Base-by-base conservation (phyloP, 2,888 invertebrate genomes). In the Dynastes tityus region DNA sequence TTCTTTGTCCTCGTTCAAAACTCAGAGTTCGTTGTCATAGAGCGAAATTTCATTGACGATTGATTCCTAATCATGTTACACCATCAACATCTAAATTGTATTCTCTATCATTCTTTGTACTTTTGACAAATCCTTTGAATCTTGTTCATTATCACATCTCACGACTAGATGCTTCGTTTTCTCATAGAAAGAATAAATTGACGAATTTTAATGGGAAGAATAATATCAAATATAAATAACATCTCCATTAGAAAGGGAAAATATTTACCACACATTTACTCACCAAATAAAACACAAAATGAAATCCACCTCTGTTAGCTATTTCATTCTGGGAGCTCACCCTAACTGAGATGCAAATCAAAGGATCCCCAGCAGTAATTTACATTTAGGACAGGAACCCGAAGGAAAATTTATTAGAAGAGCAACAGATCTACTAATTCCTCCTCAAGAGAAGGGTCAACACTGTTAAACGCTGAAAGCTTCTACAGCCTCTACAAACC, bases 391-490 rank as follows among this genome's bases (percentile, higher is more conserved):
- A 49, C 67, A 68, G 16, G 22, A 45, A 22, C 67, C 67, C 49
- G 49, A 68, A 68, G 67, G 40, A 68, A 68, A 68, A 68, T 68
- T 68, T 68, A 68, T 68, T 68, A 68, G 67, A 68, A 68, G 49
- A 68, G 67, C 67, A 68, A 68, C 67, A 68, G 67, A 68, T 68
- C 67, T 68, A 49, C 67, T 68, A 68, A 68, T 49, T 68, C 49
- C 67, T 13, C 11, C 22, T 13, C 67, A 49, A 45, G 27, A 67
- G 67, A 22, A 49, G 27, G 67, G 67, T 68, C 67, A 68, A 68
- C 49, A 68, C 22, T 45, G 49, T 68, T 68, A 68, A 49, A 22
- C 29, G 49, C 49, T 68, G 27, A 68, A 68, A 68, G 67, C 67
- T 49, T 68, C 49, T 68, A 22, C 27, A 13, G 11, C 45, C 22